phyloP scores from a whole-genome alignment of 2,888 invertebrate genomes.

The Patella caerulea region DNA sequence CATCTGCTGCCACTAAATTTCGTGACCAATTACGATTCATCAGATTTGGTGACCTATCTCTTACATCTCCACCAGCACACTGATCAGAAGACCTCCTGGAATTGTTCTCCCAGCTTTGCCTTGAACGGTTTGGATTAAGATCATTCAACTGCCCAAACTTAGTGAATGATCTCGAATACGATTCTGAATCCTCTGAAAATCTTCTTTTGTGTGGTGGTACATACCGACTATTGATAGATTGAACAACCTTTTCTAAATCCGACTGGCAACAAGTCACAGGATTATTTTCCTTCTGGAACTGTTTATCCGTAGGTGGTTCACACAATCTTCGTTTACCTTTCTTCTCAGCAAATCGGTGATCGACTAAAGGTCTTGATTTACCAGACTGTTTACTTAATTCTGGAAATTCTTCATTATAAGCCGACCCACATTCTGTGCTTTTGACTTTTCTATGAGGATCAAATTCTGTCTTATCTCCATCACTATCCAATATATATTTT shows the following conservation, averaged over 20 bases:
- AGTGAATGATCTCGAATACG: background rate
- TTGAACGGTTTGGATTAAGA: background rate
- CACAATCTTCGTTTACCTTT: background rate
- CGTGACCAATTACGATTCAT: background rate
- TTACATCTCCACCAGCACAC: background rate
- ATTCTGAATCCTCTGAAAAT: background rate
- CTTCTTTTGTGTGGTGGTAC: slow-evolving; percentile 2
- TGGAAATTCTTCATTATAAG: background rate
- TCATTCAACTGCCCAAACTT: background rate
- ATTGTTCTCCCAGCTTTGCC: background rate
- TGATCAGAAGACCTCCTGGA: background rate
- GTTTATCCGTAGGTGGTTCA: background rate
- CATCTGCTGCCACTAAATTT: background rate
- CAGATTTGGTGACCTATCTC: background rate
- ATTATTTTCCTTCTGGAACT: background rate
- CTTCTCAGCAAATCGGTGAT: background rate
- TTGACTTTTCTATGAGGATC: background rate
- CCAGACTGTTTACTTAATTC: background rate
- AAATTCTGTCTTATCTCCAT: too few species aligned
- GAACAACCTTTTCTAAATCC: too few species aligned
- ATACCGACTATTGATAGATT: background rate
- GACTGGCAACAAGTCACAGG: too few species aligned
- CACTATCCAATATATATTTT: background rate
- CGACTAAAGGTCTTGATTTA: background rate
- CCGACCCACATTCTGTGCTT: background rate